Evolutionary conservation across 2,888 invertebrate genomes (phyloP).

Genomic region (Eupithecia centaureata): DNA sequence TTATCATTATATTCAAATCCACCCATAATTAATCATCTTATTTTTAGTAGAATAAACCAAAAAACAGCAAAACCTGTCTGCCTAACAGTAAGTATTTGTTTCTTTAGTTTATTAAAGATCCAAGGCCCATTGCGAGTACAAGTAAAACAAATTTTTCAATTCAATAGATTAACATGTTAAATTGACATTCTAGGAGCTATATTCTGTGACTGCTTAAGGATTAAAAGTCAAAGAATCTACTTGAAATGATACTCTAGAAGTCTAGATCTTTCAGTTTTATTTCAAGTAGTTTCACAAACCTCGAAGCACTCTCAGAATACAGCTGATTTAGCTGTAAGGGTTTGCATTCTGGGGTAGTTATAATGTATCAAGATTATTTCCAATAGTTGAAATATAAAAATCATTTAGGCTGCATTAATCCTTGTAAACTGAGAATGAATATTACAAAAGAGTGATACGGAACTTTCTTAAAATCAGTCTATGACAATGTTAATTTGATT

Average conservation of each 20-base stretch:
- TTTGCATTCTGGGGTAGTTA: not conserved
- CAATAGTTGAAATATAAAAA: not conserved
- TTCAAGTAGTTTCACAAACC: no score
- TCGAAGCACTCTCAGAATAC: not conserved
- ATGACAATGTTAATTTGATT: constrained; percentile 19
- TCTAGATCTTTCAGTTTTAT: not conserved
- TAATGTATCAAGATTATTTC: not conserved
- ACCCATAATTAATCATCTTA: not conserved
- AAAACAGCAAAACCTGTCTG: not conserved
- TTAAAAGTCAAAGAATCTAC: no score
- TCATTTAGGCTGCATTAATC: not conserved
- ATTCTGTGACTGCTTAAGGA: no score
- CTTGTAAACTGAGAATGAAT: not conserved
- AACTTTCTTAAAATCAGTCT: constrained; percentile 14
- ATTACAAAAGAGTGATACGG: not conserved
- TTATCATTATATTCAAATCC: not conserved
- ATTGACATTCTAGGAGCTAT: not conserved
- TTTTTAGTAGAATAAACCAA: not conserved
- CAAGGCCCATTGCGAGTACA: not conserved
- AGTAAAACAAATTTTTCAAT: not conserved
- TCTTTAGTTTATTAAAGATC: not conserved
- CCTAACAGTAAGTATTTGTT: not conserved
- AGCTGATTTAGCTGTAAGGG: not conserved
- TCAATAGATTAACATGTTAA: not conserved
- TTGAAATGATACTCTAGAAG: no score